phyloP scores from a whole-genome alignment of 2,113 vertebrate genomes.

The Vidua chalybeata region DNA sequence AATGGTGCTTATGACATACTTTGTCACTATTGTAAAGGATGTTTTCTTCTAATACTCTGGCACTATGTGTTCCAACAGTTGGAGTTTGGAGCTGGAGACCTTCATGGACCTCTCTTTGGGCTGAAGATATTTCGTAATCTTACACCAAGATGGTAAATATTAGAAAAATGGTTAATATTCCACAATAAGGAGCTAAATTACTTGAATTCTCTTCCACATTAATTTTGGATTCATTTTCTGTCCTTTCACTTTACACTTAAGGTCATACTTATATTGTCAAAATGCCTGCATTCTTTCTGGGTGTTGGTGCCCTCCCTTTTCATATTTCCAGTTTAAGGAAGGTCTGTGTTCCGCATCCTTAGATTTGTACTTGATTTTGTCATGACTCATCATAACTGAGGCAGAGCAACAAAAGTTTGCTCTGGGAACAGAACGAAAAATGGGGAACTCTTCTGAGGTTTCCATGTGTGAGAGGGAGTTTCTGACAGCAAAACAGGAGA shows the following conservation, averaged over 20 bases:
- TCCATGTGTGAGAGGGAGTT: not conserved
- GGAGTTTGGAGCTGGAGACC: conserved; percentile 93
- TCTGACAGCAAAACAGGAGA: not conserved
- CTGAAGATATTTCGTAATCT: conserved; percentile 96
- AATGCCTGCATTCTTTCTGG: not conserved
- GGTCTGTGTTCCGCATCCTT: not conserved
- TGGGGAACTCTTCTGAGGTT: not conserved
- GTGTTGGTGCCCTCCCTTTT: not conserved
- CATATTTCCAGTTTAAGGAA: not conserved
- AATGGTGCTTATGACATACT: not conserved
- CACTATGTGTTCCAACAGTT: conserved; percentile 75
- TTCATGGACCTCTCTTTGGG: conserved; percentile 91
- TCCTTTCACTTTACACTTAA: not conserved
- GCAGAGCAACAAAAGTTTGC: not conserved
- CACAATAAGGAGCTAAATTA: not conserved
- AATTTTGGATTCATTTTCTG: not conserved
- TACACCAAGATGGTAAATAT: conserved; percentile 88
- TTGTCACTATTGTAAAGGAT: not conserved
- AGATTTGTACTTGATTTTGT: not conserved
- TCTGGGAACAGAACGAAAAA: not conserved
- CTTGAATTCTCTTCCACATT: not conserved
- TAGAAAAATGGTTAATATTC: not conserved
- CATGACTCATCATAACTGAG: not conserved
- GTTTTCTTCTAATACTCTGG: not conserved
- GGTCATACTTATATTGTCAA: not conserved